Evolutionary conservation across 2,113 vertebrate species (phyloP).

Genomic region (Symphodus melops): DNA sequence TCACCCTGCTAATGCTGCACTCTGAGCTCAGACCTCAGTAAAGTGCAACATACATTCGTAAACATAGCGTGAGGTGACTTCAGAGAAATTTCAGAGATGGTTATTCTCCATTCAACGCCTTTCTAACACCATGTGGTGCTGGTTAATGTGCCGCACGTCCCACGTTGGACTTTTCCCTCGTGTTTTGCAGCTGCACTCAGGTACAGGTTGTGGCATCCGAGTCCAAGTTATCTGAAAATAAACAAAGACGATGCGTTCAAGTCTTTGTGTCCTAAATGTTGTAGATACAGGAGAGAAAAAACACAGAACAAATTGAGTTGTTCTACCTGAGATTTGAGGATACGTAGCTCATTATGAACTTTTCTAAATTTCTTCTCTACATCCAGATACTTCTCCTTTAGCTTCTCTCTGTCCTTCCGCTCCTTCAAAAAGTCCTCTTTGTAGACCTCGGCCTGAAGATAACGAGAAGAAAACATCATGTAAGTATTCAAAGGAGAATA

Average conservation of each 20-base stretch:
- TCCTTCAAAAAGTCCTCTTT: conserved; percentile 78
- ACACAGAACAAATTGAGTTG: no score
- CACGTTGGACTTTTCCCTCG: not conserved
- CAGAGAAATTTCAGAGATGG: not conserved
- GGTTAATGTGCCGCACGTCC: not conserved
- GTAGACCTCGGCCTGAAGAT: conserved; percentile 69
- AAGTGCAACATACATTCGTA: not conserved
- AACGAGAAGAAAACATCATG: not conserved
- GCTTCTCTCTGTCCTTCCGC: conserved; percentile 69
- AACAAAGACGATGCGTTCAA: not conserved
- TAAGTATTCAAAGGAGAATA: not conserved
- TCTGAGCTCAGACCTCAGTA: not conserved
- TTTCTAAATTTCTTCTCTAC: conserved; percentile 62
- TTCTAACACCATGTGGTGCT: conserved; percentile 12
- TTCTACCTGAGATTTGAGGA: conserved; percentile 64
- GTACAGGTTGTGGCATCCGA: not conserved
- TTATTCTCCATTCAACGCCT: conserved; percentile 2
- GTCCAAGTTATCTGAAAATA: conserved; percentile 37
- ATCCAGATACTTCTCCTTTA: conserved; percentile 63
- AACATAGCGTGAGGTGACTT: not conserved
- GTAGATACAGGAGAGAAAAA: no score
- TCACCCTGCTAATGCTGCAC: not conserved
- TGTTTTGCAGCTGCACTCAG: conserved; percentile 24
- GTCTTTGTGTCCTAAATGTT: not conserved
- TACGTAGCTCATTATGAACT: conserved; percentile 62